Conservation (phyloP, 2,113 vertebrate genomes). For the Takifugu flavidus region DNA sequence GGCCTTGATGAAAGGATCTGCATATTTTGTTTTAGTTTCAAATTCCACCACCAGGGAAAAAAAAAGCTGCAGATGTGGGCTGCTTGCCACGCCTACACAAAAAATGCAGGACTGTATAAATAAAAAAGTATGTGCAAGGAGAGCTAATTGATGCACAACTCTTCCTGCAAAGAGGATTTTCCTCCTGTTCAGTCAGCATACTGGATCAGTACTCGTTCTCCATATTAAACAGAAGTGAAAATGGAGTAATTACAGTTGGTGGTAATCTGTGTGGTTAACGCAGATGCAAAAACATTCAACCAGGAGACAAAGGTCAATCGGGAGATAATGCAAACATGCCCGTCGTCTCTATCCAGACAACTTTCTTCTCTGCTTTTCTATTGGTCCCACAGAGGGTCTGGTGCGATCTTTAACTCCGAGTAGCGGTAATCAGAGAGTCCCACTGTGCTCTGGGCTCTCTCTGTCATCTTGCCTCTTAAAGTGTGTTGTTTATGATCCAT, state of each 20-base stretch:
- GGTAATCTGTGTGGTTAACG: constrained; percentile 8
- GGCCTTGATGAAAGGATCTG: constrained; percentile 67
- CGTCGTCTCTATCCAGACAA: constrained; percentile 15
- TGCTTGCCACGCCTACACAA: constrained; percentile 62
- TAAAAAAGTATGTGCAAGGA: constrained; percentile 3
- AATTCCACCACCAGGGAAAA: constrained; percentile 53
- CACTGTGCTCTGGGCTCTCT: constrained; percentile 9
- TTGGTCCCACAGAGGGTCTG: constrained; percentile 27
- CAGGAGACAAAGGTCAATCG: background rate
- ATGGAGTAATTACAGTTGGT: constrained; percentile 37
- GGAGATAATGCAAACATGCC: constrained; percentile 20
- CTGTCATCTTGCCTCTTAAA: constrained; percentile 20
- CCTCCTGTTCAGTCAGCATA: background rate
- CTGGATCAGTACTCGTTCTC: background rate
- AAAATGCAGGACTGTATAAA: constrained; percentile 35
- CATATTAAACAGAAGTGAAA: constrained; percentile 8
- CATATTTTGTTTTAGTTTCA: constrained; percentile 71
- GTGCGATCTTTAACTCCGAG: constrained; percentile 5
- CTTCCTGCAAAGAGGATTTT: constrained; percentile 1
- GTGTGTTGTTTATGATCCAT: constrained; percentile 37
- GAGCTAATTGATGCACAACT: too few species aligned
- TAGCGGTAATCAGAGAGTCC: constrained; percentile 20
- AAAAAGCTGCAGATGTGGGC: constrained; percentile 67
- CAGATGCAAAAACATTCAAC: constrained; percentile 34
- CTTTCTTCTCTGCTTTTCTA: constrained; percentile 4